These are phyloP conservation scores for Sciurus vulgaris DNA, from an alignment of 2,797 vertebrate species.

Conservation along the genomic window DNA sequence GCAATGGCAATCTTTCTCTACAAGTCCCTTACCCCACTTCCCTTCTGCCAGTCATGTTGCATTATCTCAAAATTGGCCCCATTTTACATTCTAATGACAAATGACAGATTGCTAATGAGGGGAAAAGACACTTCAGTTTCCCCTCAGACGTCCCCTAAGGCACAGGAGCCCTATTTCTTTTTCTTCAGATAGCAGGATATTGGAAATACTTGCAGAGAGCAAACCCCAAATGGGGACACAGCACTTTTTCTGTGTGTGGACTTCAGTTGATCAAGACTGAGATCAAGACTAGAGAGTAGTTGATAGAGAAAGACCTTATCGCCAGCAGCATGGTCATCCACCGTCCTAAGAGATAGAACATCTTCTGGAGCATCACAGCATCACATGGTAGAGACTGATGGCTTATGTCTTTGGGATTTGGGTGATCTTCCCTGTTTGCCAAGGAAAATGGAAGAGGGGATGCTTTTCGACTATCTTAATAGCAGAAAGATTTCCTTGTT, in stretches of 20 bases:
- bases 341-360: background rate
- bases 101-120: background rate
- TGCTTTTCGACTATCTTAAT: background rate
- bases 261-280: background rate
- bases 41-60: background rate
- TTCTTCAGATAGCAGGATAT: background rate
- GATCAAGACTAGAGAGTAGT: background rate
- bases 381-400: background rate
- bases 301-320: fast-evolving
- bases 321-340: background rate
- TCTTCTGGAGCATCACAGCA: background rate
- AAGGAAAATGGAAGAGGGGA: no score
- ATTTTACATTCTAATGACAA: background rate
- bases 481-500: background rate
- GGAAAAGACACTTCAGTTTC: fast-evolving
- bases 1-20: background rate
- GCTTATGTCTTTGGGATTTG: no score
- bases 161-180: background rate
- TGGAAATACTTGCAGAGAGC: background rate
- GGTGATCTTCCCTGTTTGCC: background rate
- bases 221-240: background rate
- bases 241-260: no score
- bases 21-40: background rate
- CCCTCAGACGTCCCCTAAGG: background rate
- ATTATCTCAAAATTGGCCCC: no score